phyloP scores from a whole-genome alignment of 2,797 vertebrate species.

The Serranus cabrilla region DNA sequence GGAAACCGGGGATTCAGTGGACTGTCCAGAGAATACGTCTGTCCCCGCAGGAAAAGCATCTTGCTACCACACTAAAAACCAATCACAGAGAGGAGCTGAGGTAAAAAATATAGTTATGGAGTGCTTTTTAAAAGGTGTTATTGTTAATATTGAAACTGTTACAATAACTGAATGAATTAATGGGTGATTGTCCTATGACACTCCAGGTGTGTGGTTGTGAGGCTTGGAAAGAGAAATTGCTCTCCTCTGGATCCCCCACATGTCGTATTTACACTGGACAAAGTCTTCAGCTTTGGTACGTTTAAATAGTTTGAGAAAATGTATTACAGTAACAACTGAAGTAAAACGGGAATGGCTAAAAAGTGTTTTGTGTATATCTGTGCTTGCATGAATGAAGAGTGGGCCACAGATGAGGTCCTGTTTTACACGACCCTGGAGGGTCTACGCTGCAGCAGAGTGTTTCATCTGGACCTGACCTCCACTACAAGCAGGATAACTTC shows the following conservation, averaged over 20 bases:
- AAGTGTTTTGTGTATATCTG: slow-evolving; percentile 7
- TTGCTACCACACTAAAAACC: slow-evolving; percentile 89
- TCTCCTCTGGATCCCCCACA: slow-evolving; percentile 40
- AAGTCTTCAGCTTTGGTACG: slow-evolving; percentile 93
- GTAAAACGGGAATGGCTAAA: neutral
- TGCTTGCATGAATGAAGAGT: slow-evolving; percentile 85
- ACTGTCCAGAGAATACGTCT: slow-evolving; percentile 91
- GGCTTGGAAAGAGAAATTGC: slow-evolving; percentile 69
- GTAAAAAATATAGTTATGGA: too few relatives aligned
- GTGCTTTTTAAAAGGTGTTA: neutral
- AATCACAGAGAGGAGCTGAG: slow-evolving; percentile 83
- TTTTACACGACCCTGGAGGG: slow-evolving; percentile 91
- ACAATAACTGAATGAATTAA: neutral
- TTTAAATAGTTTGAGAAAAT: slow-evolving; percentile 2
- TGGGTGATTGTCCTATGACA: slow-evolving; percentile 12
- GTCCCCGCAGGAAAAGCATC: slow-evolving; percentile 89
- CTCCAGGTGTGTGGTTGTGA: slow-evolving; percentile 87
- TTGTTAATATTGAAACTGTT: neutral
- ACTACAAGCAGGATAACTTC: slow-evolving; percentile 75
- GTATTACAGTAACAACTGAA: neutral
- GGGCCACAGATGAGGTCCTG: slow-evolving; percentile 91
- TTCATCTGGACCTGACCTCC: slow-evolving; percentile 86
- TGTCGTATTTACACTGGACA: slow-evolving; percentile 83
- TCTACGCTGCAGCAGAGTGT: slow-evolving; percentile 89
- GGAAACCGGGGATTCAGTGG: slow-evolving; percentile 70